Evolutionary conservation across 2,113 vertebrate genomes (phyloP).

Genomic region (Menura novaehollandiae): DNA sequence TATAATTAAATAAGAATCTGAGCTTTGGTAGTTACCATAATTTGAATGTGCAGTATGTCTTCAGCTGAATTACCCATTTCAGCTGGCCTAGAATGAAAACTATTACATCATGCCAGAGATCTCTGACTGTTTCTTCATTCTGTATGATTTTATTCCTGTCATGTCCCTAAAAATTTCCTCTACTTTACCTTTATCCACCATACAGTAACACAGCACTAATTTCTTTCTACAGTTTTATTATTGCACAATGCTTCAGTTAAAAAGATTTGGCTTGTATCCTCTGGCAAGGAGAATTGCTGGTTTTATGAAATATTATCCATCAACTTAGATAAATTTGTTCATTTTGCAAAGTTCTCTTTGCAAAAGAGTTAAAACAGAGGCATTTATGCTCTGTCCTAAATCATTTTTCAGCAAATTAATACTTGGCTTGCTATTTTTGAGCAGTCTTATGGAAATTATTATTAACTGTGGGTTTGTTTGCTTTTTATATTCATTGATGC

Average conservation of each 20-base stretch:
- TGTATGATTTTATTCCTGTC: background rate
- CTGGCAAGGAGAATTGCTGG: conserved; percentile 21
- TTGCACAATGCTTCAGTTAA: conserved; percentile 38
- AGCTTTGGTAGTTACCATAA: background rate
- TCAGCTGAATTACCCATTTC: background rate
- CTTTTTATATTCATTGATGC: background rate
- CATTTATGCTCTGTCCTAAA: conserved; percentile 29
- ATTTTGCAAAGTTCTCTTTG: conserved; percentile 33
- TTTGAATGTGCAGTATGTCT: background rate
- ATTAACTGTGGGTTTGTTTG: background rate
- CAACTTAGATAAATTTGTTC: conserved; percentile 39
- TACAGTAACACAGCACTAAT: background rate
- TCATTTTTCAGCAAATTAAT: background rate
- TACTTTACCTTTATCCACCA: background rate
- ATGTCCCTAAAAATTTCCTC: background rate
- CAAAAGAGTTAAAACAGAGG: conserved; percentile 20
- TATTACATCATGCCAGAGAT: background rate
- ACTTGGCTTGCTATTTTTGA: background rate
- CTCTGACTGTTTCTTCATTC: background rate
- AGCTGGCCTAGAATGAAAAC: background rate
- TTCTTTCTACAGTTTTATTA: conserved; percentile 25
- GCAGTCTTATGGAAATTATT: background rate
- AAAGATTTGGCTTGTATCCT: conserved; percentile 36
- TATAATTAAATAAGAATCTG: background rate
- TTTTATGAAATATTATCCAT: conserved; percentile 61